phyloP scores from a whole-genome alignment of 2,888 invertebrate genomes.

The Bugulina stolonifera region DNA sequence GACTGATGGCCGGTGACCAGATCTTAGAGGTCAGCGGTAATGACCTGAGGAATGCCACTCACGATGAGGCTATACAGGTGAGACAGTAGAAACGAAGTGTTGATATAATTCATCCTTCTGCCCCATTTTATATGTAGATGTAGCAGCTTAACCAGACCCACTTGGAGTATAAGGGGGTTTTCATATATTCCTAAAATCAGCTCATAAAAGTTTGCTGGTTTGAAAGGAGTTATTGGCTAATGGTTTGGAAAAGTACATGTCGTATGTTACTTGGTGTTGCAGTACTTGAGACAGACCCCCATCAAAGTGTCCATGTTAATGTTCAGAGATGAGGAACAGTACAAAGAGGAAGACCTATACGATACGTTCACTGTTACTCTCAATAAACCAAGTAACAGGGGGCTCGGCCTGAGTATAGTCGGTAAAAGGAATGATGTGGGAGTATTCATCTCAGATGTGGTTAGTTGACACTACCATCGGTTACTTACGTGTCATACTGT shows the following conservation, averaged over 20 bases:
- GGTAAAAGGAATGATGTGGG: slow-evolving; percentile 67
- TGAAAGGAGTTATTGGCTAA: no score
- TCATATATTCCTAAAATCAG: no score
- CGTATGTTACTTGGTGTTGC: slow-evolving; percentile 32
- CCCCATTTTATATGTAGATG: no score
- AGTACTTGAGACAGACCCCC: slow-evolving; percentile 70
- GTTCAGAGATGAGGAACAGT: slow-evolving; percentile 59
- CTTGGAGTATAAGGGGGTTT: no score
- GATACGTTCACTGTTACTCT: slow-evolving; percentile 66
- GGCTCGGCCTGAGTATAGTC: slow-evolving; percentile 67
- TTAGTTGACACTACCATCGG: no score
- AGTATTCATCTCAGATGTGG: slow-evolving; percentile 87
- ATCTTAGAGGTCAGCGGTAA: slow-evolving; percentile 77
- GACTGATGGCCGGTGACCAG: slow-evolving; percentile 86
- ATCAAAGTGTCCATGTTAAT: slow-evolving; percentile 76
- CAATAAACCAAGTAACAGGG: slow-evolving; percentile 79
- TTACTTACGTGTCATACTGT: no score
- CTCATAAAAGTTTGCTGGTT: no score
- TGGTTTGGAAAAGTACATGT: no score
- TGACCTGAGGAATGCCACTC: slow-evolving; percentile 73
- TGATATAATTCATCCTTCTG: no score
- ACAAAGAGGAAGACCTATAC: slow-evolving; percentile 61
- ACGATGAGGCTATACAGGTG: slow-evolving; percentile 73
- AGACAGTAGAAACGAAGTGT: no score
- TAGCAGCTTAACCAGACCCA: no score